Conservation (phyloP, 2,113 vertebrate species). For the Ameiurus melas region DNA sequence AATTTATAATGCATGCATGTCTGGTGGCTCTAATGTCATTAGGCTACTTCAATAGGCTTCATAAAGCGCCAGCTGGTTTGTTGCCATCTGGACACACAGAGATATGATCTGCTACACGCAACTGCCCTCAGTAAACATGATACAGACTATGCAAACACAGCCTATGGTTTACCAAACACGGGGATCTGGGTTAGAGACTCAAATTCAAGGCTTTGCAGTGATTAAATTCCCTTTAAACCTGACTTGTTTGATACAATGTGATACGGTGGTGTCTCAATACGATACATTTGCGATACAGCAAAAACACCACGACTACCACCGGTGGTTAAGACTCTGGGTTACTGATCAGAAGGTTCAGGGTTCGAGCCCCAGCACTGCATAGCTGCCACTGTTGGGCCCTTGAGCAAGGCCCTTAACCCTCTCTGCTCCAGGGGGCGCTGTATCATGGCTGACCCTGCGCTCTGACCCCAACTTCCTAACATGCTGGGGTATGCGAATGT, state of each 20-base stretch:
- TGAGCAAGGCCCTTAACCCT: no score
- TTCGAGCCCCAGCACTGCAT: no score
- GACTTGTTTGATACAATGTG: not conserved
- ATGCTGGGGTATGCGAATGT: no score
- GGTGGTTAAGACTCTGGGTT: no score
- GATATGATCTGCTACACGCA: constrained; percentile 19
- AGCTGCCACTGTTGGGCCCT: no score
- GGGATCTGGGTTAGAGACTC: not conserved
- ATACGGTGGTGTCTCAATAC: not conserved
- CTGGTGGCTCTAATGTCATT: constrained; percentile 57
- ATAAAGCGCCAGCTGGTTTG: constrained; percentile 50
- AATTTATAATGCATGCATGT: constrained; percentile 55
- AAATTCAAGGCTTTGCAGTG: not conserved
- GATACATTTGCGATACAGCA: not conserved
- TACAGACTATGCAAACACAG: not conserved
- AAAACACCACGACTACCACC: not conserved
- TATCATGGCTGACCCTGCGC: no score
- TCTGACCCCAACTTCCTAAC: no score
- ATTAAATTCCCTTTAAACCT: constrained; percentile 6
- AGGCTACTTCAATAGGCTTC: constrained; percentile 47
- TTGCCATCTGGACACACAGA: constrained; percentile 45
- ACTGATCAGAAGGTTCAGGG: no score
- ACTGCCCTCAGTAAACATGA: constrained; percentile 31
- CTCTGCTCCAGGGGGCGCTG: no score
- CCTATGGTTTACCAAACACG: not conserved